Conservation (phyloP, 2,113 vertebrate genomes). For the Trematomus loennbergii region DNA sequence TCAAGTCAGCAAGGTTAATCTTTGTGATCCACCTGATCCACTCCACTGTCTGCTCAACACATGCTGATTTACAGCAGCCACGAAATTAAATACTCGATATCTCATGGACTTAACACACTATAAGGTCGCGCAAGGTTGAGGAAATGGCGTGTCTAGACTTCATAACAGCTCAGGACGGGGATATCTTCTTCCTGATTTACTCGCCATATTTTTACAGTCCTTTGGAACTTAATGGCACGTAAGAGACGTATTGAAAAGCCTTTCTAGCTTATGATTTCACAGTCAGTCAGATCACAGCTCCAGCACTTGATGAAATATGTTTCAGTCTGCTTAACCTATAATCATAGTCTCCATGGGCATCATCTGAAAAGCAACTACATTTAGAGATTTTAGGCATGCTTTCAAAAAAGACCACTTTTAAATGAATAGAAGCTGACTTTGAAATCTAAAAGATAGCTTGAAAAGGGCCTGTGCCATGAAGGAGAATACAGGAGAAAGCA, state of each 20-base stretch:
- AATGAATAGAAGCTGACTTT: constrained; percentile 41
- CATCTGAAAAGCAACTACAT: background rate
- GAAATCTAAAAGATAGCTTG: constrained; percentile 40
- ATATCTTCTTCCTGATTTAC: constrained; percentile 71
- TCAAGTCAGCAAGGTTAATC: constrained; percentile 50
- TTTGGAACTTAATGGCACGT: constrained; percentile 57
- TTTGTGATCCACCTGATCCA: constrained; percentile 58
- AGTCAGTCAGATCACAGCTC: constrained; percentile 46
- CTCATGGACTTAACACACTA: constrained; percentile 25
- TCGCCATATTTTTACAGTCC: constrained; percentile 53
- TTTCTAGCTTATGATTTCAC: constrained; percentile 59
- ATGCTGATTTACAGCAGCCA: constrained; percentile 47
- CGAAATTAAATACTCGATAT: constrained; percentile 49
- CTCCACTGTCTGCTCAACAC: constrained; percentile 33
- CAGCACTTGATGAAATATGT: constrained; percentile 51
- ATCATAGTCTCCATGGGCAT: constrained; percentile 30
- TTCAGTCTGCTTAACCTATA: constrained; percentile 35
- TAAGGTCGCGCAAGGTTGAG: constrained; percentile 58
- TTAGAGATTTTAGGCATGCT: constrained; percentile 12
- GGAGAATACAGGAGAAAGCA: constrained; percentile 37
- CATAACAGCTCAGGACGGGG: constrained; percentile 29
- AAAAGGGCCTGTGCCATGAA: constrained; percentile 21
- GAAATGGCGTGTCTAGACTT: constrained; percentile 65
- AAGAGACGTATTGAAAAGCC: constrained; percentile 55
- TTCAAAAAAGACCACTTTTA: constrained; percentile 18